Evolutionary conservation across 2,888 invertebrate species (phyloP), one percentile per base, ranked within the genome.

Genomic region (Epirrhoe alternata): DNA sequence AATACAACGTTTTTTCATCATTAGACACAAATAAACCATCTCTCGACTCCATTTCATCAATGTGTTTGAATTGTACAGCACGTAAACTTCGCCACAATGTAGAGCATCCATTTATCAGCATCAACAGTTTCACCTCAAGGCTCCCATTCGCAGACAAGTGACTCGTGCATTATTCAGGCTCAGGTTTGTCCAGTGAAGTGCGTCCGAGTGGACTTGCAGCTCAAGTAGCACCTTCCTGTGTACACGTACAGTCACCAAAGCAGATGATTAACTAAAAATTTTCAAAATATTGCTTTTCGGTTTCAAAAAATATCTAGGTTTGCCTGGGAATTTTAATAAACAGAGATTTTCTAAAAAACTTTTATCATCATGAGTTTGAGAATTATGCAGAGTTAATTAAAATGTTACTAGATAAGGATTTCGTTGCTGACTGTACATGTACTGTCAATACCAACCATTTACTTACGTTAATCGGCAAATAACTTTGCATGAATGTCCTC

Each of bases 91-190:
- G 30, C 33, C 38, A 7, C 14, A n/a, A 59, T 66, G 51, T 35
- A 47, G 38, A 49, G 33, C 52, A 38, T 30, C 58, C 8, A 66
- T 66, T 49, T 55, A 64, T 54, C 58, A 66, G 54, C 52, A 63
- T 59, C 59, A 35, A 35, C 38, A 38, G 56, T 61, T 60, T 47
- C 57, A 54, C 38, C 62, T 38, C 64, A 50, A 62, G 61, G 66
- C 64, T 62, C 50, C 61, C 55, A 68, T 67, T 64, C 55, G 59
- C 63, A 69, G 64, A 62, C 65, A 62, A 8, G 51, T 30, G 49
- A 6, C 61, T 66, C 60, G 50, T 69, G 69, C 66, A 71, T 73
- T 51, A 73, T 73, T 73, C 71, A 73, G 66, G 49, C 47, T 47
- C 51, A 64, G 51, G 66, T 64, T 66, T 67, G 64, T 70, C 70